Percentiles rank a stretch among this genome's conserved stretches.
phyloP scores from a whole-genome alignment of 1,140 invertebrate species.

The Leguminivora glycinivorella region DNA sequence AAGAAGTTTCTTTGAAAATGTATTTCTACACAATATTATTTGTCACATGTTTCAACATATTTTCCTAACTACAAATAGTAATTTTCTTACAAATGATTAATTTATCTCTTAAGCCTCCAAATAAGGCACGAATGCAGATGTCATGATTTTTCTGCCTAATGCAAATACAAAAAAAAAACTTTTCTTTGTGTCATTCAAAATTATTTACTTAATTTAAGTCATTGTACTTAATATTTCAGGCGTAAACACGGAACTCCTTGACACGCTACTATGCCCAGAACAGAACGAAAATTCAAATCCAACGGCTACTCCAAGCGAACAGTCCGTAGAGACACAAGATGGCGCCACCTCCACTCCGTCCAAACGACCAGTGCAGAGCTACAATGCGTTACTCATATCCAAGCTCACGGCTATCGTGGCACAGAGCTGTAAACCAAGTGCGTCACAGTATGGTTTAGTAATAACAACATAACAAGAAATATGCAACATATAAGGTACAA shows the following conservation, averaged over 20 bases:
- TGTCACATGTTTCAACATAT: not conserved
- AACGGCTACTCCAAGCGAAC: slow-evolving; percentile 29
- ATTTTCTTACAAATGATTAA: not conserved
- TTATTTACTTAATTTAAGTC: not conserved
- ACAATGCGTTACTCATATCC: slow-evolving; percentile 63
- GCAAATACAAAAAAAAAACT: no score
- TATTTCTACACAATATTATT: not conserved
- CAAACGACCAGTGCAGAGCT: slow-evolving; percentile 51
- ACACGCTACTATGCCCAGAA: slow-evolving; percentile 61
- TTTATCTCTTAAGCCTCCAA: no score
- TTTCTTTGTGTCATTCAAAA: no score
- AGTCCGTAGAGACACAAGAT: slow-evolving; percentile 30
- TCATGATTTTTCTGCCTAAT: no score
- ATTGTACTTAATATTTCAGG: slow-evolving; percentile 46
- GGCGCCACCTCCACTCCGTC: slow-evolving; percentile 34
- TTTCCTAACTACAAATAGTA: not conserved
- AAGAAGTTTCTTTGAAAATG: slow-evolving; percentile 40
- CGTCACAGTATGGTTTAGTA: slow-evolving; percentile 55
- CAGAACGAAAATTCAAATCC: slow-evolving; percentile 30
- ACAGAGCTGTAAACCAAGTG: slow-evolving; percentile 89
- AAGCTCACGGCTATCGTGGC: slow-evolving; percentile 65
- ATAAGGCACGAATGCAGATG: no score
- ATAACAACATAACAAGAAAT: no score
- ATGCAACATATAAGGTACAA: no score
- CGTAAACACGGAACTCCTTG: slow-evolving; percentile 67